Percentiles rank a stretch among this genome's conserved stretches.
Evolutionary conservation across 2,113 vertebrate species (phyloP).

Genomic region (Dicerorhinus sumatrensis): DNA sequence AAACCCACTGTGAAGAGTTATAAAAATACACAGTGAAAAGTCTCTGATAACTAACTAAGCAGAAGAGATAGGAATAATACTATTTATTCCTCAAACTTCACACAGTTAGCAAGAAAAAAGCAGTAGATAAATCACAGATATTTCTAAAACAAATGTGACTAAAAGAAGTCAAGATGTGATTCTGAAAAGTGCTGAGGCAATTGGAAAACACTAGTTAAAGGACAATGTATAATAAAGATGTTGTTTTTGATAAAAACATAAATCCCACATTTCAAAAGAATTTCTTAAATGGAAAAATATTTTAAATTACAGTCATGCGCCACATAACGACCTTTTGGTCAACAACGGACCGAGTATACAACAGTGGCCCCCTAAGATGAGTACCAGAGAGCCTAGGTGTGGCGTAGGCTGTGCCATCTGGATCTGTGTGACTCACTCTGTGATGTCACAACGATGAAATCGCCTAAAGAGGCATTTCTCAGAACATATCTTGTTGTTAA

Average conservation of each 20-base stretch:
- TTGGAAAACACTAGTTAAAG: neutral
- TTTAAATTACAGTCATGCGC: neutral
- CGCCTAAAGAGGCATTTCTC: no score
- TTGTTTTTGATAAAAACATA: neutral
- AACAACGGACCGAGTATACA: no score
- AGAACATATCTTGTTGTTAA: no score
- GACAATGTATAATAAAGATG: neutral
- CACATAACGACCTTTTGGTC: no score
- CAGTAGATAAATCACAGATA: neutral
- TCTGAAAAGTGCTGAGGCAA: neutral
- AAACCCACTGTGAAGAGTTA: neutral
- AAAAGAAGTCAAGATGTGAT: neutral
- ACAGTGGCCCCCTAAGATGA: no score
- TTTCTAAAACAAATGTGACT: conserved; percentile 28
- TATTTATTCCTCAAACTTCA: conserved; percentile 23
- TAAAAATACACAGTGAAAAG: conserved; percentile 49
- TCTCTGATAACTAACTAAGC: conserved; percentile 21
- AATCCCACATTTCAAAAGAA: neutral
- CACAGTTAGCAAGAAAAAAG: neutral
- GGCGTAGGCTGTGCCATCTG: no score
- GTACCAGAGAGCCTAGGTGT: no score
- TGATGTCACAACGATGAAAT: no score
- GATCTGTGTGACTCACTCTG: no score
- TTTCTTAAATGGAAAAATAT: neutral
- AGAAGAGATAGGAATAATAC: neutral